Evolutionary conservation across 2,888 invertebrate species (phyloP).

Genomic region (Melanchra persicariae): DNA sequence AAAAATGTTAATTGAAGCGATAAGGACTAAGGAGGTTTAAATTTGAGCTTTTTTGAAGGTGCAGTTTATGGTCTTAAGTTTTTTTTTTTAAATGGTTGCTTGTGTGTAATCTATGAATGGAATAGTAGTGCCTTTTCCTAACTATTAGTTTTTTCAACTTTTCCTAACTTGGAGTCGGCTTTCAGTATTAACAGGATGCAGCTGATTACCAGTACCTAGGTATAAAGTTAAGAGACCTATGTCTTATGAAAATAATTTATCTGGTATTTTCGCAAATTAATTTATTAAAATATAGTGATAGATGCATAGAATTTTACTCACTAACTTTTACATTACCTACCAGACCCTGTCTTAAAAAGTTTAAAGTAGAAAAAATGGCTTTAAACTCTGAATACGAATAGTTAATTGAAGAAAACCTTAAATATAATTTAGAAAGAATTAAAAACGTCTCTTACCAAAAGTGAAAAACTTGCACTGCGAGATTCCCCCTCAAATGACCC

Average conservation of each 20-base stretch:
- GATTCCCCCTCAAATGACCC: conserved; percentile 78
- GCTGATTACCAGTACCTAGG: neutral
- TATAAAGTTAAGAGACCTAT: no score
- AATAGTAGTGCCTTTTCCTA: neutral
- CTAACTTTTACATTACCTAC: no score
- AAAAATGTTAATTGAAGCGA: conserved; percentile 63
- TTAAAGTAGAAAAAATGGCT: no score
- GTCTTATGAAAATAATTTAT: no score
- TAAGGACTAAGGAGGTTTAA: conserved; percentile 41
- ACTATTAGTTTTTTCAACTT: neutral
- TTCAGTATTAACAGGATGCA: neutral
- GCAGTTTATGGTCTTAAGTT: neutral
- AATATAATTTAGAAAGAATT: conserved; percentile 40
- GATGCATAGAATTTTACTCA: no score
- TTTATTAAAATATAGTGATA: no score
- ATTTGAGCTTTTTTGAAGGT: conserved; percentile 3
- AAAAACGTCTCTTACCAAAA: conserved; percentile 76
- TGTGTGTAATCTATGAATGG: neutral
- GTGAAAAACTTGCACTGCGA: conserved; percentile 66
- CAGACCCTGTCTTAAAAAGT: no score
- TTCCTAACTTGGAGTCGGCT: neutral
- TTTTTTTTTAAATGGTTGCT: neutral
- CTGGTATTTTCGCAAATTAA: no score
- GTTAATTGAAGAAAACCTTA: neutral
- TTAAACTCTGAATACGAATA: no score